Evolutionary conservation across 2,113 vertebrate genomes (phyloP).

Genomic region (Mesembrinibis cayennensis): DNA sequence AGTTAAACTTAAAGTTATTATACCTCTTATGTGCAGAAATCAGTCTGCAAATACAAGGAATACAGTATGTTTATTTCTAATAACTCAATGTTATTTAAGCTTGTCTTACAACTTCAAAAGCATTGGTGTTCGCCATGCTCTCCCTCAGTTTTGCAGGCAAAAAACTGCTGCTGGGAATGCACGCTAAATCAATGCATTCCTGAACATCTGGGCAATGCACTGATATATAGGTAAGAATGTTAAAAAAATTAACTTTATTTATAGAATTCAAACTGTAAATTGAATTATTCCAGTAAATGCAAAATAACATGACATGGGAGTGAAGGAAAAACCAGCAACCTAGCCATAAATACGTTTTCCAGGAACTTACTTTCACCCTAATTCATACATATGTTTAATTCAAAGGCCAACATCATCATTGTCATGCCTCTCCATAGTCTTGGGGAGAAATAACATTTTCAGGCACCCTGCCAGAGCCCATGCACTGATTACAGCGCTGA

Average conservation of each 20-base stretch:
- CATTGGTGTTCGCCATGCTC: not conserved
- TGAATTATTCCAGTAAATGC: not conserved
- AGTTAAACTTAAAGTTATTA: not conserved
- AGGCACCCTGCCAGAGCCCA: not conserved
- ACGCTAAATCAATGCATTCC: not conserved
- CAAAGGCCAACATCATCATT: not conserved
- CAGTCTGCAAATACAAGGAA: not conserved
- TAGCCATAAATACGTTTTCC: not conserved
- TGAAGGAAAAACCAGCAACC: not conserved
- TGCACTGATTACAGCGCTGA: not conserved
- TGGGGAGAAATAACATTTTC: not conserved
- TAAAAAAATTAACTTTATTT: not conserved
- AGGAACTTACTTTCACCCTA: not conserved
- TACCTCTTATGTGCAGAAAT: not conserved
- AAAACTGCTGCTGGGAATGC: not conserved
- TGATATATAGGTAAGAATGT: not conserved
- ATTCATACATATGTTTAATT: not conserved
- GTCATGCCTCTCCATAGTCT: not conserved
- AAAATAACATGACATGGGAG: not conserved
- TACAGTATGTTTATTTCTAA: not conserved
- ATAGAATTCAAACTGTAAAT: not conserved
- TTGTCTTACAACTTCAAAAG: not conserved
- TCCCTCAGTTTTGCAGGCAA: not conserved
- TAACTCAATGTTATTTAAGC: not conserved
- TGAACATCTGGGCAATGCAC: not conserved